Percentiles rank a stretch among this genome's conserved stretches.
Evolutionary conservation across 2,888 invertebrate species (phyloP).

Genomic region (Drosophila niveifrons): DNA sequence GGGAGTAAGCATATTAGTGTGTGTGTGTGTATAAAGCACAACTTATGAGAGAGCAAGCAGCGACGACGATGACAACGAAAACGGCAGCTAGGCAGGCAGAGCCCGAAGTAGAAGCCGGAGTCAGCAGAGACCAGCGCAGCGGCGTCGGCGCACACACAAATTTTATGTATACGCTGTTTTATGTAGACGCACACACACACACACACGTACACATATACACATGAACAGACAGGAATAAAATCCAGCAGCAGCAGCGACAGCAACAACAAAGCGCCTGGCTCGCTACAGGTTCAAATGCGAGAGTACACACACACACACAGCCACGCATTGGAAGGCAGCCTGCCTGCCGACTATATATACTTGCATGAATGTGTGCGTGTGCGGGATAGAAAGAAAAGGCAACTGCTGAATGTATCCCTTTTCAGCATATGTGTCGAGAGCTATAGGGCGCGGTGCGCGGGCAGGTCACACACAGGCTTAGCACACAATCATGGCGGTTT

Average conservation of each 20-base stretch:
- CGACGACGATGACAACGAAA: conserved; percentile 49
- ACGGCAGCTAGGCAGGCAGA: conserved; percentile 54
- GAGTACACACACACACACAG: conserved; percentile 47
- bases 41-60: conserved; percentile 63
- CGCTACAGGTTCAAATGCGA: conserved; percentile 73
- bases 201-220: conserved; percentile 16
- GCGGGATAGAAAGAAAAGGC: conserved; percentile 64
- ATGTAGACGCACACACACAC: conserved; percentile 64
- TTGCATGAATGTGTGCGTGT: conserved; percentile 28
- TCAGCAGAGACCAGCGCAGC: conserved; percentile 48
- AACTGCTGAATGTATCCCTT: conserved; percentile 79
- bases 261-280: conserved; percentile 64
- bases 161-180: conserved; percentile 80
- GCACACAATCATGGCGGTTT: conserved; percentile 81
- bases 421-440: conserved; percentile 48
- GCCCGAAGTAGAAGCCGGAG: neutral
- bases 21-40: conserved; percentile 63
- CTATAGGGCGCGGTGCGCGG: conserved; percentile 57
- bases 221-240: conserved; percentile 67
- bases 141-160: conserved; percentile 81
- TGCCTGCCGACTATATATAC: conserved; percentile 8
- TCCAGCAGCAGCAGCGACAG: conserved; percentile 60
- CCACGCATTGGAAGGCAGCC: conserved; percentile 55
- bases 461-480: conserved; percentile 77
- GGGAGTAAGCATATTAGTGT: conserved; percentile 11